A percentile compares a stretch with the other conserved stretches of the same genome.
phyloP scores from a whole-genome alignment of 2,888 invertebrate genomes.

The Drosophila anomalipes region DNA sequence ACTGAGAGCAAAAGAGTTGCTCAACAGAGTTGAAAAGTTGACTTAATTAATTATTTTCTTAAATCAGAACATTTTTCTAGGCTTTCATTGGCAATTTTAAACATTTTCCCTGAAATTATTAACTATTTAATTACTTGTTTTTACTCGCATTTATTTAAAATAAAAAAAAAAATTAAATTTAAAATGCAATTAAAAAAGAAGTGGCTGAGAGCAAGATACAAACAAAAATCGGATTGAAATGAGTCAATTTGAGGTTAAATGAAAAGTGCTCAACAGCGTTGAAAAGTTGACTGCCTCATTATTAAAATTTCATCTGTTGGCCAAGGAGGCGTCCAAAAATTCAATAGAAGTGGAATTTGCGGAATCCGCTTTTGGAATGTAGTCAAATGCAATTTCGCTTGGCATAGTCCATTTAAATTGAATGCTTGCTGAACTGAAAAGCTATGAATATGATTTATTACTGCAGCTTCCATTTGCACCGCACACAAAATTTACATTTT shows the following conservation, averaged over 20 bases:
- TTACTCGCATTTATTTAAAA: neutral
- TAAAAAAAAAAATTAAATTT: neutral
- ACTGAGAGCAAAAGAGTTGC: too few species aligned
- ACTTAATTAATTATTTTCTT: neutral
- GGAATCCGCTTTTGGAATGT: neutral
- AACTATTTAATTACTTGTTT: neutral
- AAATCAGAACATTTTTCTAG: neutral
- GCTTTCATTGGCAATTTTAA: too few species aligned
- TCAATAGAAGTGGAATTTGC: slow-evolving; percentile 2
- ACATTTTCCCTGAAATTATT: neutral
- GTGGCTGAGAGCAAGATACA: neutral
- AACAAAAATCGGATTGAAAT: neutral
- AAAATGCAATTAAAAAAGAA: neutral
- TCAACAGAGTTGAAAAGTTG: too few species aligned
- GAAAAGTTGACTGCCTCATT: neutral
- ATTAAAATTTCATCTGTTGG: neutral
- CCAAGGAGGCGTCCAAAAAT: neutral
- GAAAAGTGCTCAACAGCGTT: neutral
- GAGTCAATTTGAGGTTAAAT: neutral
- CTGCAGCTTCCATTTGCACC: slow-evolving; percentile 12
- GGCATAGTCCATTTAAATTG: slow-evolving; percentile 39
- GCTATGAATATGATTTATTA: slow-evolving; percentile 70
- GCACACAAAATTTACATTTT: slow-evolving; percentile 59
- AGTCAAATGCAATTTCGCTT: slow-evolving; percentile 26
- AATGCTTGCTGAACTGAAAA: slow-evolving; percentile 41